Evolutionary conservation across 2,888 invertebrate genomes (phyloP).

Genomic region (Latheticus oryzae): DNA sequence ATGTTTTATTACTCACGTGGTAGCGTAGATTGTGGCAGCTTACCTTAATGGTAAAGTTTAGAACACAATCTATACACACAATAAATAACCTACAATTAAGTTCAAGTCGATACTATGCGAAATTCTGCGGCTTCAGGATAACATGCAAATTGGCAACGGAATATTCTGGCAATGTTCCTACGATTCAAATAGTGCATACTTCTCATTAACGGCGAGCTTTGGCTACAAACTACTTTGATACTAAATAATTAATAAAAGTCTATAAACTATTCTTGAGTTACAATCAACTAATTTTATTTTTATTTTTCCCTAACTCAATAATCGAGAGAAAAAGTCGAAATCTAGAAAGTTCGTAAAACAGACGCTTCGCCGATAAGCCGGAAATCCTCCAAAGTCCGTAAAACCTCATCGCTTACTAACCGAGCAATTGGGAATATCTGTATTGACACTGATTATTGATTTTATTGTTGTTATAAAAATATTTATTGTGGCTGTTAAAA

Average conservation of each 20-base stretch:
- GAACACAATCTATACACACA: conserved; percentile 22
- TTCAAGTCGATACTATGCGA: conserved; percentile 16
- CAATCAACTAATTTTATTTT: too few species aligned
- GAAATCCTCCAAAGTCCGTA: not conserved
- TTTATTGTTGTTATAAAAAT: conserved; percentile 22
- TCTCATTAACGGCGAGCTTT: too few species aligned
- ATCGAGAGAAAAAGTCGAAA: too few species aligned
- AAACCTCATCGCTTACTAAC: conserved; percentile 1
- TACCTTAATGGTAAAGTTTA: conserved; percentile 37
- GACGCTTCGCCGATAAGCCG: not conserved
- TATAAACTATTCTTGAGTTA: too few species aligned
- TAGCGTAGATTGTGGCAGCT: conserved; percentile 35
- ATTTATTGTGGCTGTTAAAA: conserved; percentile 21
- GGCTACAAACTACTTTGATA: too few species aligned
- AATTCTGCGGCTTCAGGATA: too few species aligned
- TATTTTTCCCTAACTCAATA: too few species aligned
- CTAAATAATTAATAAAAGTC: too few species aligned
- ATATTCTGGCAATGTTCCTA: too few species aligned
- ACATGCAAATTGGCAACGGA: too few species aligned
- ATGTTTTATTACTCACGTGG: conserved; percentile 43
- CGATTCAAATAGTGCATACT: too few species aligned
- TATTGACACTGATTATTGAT: conserved; percentile 17
- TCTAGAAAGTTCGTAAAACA: not conserved
- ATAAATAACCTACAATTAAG: conserved; percentile 31
- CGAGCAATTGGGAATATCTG: not conserved